Evolutionary conservation across 2,797 vertebrate genomes (phyloP).

Genomic region (Denticeps clupeoides): DNA sequence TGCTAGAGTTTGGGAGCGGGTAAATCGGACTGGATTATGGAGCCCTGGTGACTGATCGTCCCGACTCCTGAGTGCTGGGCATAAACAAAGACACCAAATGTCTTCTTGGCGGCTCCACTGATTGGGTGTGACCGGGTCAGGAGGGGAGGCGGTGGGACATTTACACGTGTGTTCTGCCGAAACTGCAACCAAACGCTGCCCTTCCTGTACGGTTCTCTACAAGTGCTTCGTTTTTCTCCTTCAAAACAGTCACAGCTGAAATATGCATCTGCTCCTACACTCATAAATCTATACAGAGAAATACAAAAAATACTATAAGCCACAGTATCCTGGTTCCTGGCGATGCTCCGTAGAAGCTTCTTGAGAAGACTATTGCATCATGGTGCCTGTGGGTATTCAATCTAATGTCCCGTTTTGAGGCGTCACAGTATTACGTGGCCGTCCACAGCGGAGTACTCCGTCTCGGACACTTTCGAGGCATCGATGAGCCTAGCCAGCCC

Average conservation of each 20-base stretch:
- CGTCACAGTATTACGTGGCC: slow-evolving; percentile 27
- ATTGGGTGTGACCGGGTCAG: too few relatives aligned
- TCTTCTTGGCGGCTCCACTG: not conserved
- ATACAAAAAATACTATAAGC: too few relatives aligned
- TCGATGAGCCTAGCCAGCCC: slow-evolving; percentile 78
- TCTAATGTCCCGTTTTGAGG: too few relatives aligned
- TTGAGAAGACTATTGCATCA: too few relatives aligned
- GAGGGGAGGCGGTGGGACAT: not conserved
- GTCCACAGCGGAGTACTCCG: slow-evolving; percentile 60
- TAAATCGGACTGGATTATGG: slow-evolving; percentile 1
- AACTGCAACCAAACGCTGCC: too few relatives aligned
- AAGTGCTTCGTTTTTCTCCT: slow-evolving; percentile 41
- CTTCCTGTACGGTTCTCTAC: slow-evolving; percentile 28
- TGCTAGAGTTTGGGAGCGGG: not conserved
- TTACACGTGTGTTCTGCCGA: slow-evolving; percentile 6
- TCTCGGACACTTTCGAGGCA: slow-evolving; percentile 65
- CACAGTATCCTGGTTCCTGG: too few relatives aligned
- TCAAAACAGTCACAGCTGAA: slow-evolving; percentile 3
- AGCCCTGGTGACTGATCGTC: not conserved
- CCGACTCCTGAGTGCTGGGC: not conserved
- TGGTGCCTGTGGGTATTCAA: too few relatives aligned
- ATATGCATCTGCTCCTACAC: too few relatives aligned
- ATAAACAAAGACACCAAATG: not conserved
- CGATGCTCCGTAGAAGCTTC: too few relatives aligned
- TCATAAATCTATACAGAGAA: too few relatives aligned